Percentiles rank a stretch among this genome's conserved stretches.
Evolutionary conservation across 2,888 invertebrate species (phyloP).

Genomic region (Machimus atricapillus): DNA sequence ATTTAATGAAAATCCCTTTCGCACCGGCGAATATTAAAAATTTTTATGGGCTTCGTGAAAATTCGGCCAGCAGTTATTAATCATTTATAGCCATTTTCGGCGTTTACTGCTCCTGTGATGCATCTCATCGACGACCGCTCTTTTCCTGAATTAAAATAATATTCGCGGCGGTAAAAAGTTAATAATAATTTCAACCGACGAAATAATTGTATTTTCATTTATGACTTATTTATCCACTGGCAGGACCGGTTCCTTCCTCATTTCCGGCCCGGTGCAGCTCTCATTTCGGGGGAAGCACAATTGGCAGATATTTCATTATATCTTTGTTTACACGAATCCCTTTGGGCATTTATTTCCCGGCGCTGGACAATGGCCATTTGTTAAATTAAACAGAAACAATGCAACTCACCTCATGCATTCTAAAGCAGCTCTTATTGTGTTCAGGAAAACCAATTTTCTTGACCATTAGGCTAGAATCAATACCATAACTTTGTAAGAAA

Average conservation of each 20-base stretch:
- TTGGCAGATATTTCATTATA: background rate
- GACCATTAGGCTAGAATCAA: background rate
- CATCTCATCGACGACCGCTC: background rate
- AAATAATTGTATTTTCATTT: conserved; percentile 3
- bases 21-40: conserved; percentile 20
- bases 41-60: conserved; percentile 21
- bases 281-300: background rate
- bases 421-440: background rate
- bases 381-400: background rate
- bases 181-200: conserved; percentile 5
- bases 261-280: background rate
- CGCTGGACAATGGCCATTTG: background rate
- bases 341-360: background rate
- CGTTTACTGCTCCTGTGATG: background rate
- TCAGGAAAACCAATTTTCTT: background rate
- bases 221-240: background rate
- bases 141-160: conserved; percentile 12
- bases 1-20: conserved; percentile 10
- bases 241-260: background rate
- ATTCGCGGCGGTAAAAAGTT: conserved; percentile 7
- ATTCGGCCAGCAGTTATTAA: conserved; percentile 30
- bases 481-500: background rate
- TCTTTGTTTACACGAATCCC: background rate
- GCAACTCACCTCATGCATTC: background rate
- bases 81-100: conserved; percentile 24